Evolutionary conservation across 2,113 vertebrate genomes (phyloP), one percentile per base, ranked within the genome.

Genomic region (Poeciliopsis retropinna): DNA sequence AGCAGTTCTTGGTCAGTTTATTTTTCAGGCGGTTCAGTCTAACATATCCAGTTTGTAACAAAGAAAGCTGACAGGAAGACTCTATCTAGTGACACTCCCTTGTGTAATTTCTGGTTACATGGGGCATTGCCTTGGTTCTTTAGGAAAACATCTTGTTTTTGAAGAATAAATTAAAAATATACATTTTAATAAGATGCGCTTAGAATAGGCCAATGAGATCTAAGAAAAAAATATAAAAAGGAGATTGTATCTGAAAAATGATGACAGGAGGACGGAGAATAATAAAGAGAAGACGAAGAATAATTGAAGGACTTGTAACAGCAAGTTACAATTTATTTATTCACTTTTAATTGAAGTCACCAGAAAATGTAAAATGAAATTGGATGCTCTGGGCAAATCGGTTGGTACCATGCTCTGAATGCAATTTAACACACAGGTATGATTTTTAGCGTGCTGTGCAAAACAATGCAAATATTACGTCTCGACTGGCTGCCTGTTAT

Each of bases 171-270:
- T 85, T 85, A 71, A 81, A 90, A 92, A 91, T 83, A 86, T 86
- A 80, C 88, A 91, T 92, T 93, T 92, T 91, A 92, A 93, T 91
- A 87, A 93, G 85, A 78, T 86, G 88, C 73, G 75, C 63, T 30
- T 65, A 88, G 84, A 78, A 84, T 64, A 57, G 60, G 74, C 78
- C 89, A 88, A 78, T 72, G 17, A 90, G 81, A 82, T 76, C 73
- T 75, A 80, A 81, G 67, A 73, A 80, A 79, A 80, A 75, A 87
- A 86, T 85, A 89, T 87, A 83, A 87, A 89, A 90, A 84, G 66
- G 67, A 88, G 85, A 89, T 90, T 86, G 83, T 77, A 80, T 93
- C 85, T 91, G 82, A 91, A 90, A 89, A 78, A 87, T 87, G 82
- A 85, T 83, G 85, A 72, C 41, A 63, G 82, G 30, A 81, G 70